Conservation (phyloP, 2,113 vertebrate genomes). For the Nothoprocta pentlandii region DNA sequence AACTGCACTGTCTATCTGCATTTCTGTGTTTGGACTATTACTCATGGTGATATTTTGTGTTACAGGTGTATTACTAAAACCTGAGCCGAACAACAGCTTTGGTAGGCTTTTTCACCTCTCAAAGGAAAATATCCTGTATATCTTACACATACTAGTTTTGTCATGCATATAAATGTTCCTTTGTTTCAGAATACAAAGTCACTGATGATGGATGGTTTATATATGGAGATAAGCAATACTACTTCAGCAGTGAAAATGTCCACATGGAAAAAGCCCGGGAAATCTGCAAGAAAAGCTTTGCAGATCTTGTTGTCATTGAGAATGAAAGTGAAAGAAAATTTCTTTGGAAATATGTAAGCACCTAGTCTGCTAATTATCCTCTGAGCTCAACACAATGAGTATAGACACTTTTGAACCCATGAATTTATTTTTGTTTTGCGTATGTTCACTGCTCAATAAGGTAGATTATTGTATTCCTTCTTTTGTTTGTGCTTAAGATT, state of each 20-base stretch:
- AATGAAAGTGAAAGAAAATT: conserved; percentile 88
- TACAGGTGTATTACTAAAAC: conserved; percentile 28
- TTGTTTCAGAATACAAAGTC: conserved; percentile 79
- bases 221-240: conserved; percentile 88
- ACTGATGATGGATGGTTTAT: conserved; percentile 89
- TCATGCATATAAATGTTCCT: neutral
- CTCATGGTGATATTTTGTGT: neutral
- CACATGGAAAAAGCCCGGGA: conserved; percentile 84
- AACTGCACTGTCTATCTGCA: neutral
- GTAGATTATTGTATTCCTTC: neutral
- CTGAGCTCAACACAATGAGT: neutral
- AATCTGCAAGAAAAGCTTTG: conserved; percentile 88
- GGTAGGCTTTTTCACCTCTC: conserved; percentile 4
- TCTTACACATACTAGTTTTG: neutral
- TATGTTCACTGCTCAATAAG: neutral
- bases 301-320: conserved; percentile 86
- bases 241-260: conserved; percentile 80
- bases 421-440: neutral
- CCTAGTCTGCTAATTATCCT: neutral
- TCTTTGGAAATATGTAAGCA: conserved; percentile 88
- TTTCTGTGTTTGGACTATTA: neutral
- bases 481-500: neutral
- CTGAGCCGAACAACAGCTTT: neutral
- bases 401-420: neutral
- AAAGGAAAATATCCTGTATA: neutral